Base-by-base conservation (phyloP, 2,797 vertebrate genomes). In the Ptychobarbus kaznakovi region DNA sequence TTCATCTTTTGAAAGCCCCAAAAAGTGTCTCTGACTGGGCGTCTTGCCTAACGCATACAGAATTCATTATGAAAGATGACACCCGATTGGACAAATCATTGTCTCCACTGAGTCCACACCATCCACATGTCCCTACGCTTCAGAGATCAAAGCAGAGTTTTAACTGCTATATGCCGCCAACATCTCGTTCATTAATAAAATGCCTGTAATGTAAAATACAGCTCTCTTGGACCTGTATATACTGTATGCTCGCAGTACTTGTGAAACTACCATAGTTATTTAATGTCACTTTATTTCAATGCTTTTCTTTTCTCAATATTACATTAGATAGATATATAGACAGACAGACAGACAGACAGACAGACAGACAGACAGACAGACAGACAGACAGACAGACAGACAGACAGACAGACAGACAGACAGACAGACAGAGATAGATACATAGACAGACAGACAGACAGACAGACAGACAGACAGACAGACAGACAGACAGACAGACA, bases 131-230 rank as follows among this genome's bases (percentile, higher is more conserved):
- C 88, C 89, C 91, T 91, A 89, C 86, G 86, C 86, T 77, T 88
- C 91, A 74, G 84, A 93, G 92, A 94, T 94, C 92, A 94, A 94
- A 94, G 91, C 88, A 88, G 40, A 53, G 74, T 87, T 89, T 92
- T 90, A 89, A 88, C 93, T 93, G 91, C 92, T 84, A 87, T 85
- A 88, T 82, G 89, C 89, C 81, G 90, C 89, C 87, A 81, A 89
- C 87, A 89, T 32, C 82, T 88, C 87, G 90, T 92, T 91, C 82
- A 40, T 88, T 89, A 51, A 84, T 80, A 83, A 65, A 80, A 25
- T 49, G 46, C 77, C 70, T 87, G n/a, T 63, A 72, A 72, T 46
- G 12, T 63, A 70, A 81, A 68, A 38, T 81, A 38, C 74, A 44
- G 70, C 18, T 61, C 35, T 84, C 22, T 56, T 61, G 6, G 18